phyloP scores from a whole-genome alignment of 2,888 invertebrate species.

The Synanthedon andrenaeformis region DNA sequence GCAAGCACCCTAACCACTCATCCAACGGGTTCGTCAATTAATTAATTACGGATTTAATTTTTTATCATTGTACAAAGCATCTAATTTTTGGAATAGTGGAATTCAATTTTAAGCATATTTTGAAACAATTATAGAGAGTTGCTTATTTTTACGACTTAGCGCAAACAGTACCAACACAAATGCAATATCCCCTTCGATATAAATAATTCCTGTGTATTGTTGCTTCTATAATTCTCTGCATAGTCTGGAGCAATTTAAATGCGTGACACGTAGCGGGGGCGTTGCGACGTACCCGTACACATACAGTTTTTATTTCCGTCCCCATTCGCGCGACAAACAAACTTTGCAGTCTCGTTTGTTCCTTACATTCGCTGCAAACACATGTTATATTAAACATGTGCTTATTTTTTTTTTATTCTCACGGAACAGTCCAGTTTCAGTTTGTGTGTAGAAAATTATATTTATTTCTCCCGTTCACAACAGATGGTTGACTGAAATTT shows the following conservation, averaged over 20 bases:
- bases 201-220: neutral
- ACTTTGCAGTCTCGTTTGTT: slow-evolving; percentile 9
- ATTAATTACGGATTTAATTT: neutral
- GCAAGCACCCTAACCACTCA: no score
- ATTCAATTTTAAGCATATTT: no score
- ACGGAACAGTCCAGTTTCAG: neutral
- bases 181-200: neutral
- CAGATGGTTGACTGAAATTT: neutral
- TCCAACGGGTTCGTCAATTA: neutral
- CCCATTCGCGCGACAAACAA: slow-evolving; percentile 25
- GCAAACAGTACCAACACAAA: neutral
- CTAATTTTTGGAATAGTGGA: no score
- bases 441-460: neutral
- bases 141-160: no score
- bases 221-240: neutral
- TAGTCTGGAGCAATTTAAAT: slow-evolving; percentile 18
- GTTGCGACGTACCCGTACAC: slow-evolving; percentile 31
- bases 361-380: slow-evolving; percentile 7
- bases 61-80: no score
- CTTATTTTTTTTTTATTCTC: neutral
- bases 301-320: slow-evolving; percentile 41
- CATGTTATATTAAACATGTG: slow-evolving; percentile 9
- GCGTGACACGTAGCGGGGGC: slow-evolving; percentile 31
- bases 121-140: no score
- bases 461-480: neutral